Conservation (phyloP, 2,888 invertebrate genomes). For the Leucania comma region DNA sequence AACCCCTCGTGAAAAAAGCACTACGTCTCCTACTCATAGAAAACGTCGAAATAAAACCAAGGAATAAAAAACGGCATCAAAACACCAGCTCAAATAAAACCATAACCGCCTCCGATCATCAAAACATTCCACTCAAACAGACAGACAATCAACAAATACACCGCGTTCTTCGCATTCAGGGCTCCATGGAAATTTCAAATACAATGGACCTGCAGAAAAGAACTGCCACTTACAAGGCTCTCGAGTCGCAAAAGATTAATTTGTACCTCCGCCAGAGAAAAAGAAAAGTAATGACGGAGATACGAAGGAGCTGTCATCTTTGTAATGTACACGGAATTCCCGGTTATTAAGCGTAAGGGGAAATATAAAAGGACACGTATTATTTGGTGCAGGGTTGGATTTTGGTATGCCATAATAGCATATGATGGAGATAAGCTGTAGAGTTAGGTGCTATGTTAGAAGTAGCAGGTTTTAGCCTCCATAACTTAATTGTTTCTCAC, state of each 20-base stretch:
- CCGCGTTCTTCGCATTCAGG: conserved; percentile 32
- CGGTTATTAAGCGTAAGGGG: conserved; percentile 70
- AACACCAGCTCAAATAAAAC: background rate
- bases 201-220: conserved; percentile 68
- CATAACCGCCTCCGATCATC: conserved; percentile 12
- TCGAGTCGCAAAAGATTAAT: conserved; percentile 84
- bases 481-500: too few species aligned
- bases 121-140: conserved; percentile 24
- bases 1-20: too few species aligned
- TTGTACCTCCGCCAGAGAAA: conserved; percentile 73
- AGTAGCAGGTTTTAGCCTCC: too few species aligned
- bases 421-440: too few species aligned
- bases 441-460: too few species aligned
- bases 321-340: conserved; percentile 73
- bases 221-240: conserved; percentile 75
- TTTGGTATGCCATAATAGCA: conserved; percentile 5
- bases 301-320: conserved; percentile 72
- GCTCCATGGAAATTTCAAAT: conserved; percentile 55
- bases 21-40: too few species aligned
- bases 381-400: conserved; percentile 56
- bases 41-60: background rate
- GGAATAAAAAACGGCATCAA: background rate
- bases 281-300: conserved; percentile 74
- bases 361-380: conserved; percentile 63
- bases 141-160: conserved; percentile 54